Conservation (phyloP, 64 coral and sea anemone species). For the Porites australiensis region DNA sequence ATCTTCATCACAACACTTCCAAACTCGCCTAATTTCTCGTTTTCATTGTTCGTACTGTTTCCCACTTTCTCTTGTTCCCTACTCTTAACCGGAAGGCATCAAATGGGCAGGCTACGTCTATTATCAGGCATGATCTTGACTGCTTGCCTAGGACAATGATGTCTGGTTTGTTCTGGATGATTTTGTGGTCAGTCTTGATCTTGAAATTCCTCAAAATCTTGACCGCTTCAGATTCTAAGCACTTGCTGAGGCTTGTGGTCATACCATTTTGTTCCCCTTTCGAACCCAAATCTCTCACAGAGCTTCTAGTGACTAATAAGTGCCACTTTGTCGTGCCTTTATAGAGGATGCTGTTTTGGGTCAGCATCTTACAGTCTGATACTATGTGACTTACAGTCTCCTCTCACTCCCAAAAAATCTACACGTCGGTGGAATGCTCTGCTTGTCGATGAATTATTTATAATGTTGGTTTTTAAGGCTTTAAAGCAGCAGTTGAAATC, state of each 20-base stretch:
- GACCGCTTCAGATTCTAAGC: background rate
- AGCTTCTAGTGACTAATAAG: background rate
- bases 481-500: background rate
- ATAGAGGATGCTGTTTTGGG: background rate
- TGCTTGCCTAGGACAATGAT: constrained; percentile 47
- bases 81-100: background rate
- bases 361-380: background rate
- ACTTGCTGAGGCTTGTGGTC: background rate
- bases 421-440: background rate
- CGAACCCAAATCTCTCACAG: background rate
- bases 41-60: no score
- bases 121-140: constrained; percentile 37
- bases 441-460: background rate
- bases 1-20: no score
- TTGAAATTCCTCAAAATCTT: constrained; percentile 48
- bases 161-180: constrained; percentile 40
- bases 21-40: no score
- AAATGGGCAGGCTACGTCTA: constrained; percentile 30
- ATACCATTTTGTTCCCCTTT: constrained; percentile 11
- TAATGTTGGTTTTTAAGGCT: background rate
- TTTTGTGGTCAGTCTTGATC: constrained; percentile 25
- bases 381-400: background rate
- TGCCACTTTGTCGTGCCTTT: constrained; percentile 13
- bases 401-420: background rate
- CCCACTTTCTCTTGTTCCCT: no score